Evolutionary conservation across 2,888 invertebrate species (phyloP).

Genomic region (Troglohyphantes excavatus): DNA sequence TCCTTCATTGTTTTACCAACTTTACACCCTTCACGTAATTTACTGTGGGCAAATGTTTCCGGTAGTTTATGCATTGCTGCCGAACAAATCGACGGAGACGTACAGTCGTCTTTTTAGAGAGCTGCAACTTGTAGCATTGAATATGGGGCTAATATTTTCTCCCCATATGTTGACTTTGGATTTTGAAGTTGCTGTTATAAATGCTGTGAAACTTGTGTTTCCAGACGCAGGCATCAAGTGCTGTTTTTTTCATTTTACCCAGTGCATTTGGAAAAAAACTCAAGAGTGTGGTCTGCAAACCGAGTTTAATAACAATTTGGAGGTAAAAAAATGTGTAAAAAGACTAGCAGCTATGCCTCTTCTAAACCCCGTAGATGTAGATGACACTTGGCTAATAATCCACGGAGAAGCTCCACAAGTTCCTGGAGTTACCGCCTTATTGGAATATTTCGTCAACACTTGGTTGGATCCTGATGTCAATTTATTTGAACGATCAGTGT

Average conservation of each 20-base stretch:
- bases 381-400: not conserved
- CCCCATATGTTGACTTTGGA: not conserved
- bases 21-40: not conserved
- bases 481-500: not conserved
- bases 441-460: not conserved
- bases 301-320: not conserved
- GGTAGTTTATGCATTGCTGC: not conserved
- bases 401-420: not conserved
- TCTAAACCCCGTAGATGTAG: not conserved
- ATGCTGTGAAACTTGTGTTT: not conserved
- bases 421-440: not conserved
- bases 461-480: not conserved
- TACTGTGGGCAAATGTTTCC: not conserved
- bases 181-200: not conserved
- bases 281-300: not conserved
- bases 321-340: not conserved
- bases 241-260: not conserved
- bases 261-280: not conserved
- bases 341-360: not conserved
- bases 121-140: not conserved
- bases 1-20: not conserved
- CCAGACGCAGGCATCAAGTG: not conserved
- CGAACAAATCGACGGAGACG: not conserved
- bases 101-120: not conserved
- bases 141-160: not conserved